Base-by-base conservation (phyloP, 2,113 vertebrate species). In the Baryphthengus martii region DNA sequence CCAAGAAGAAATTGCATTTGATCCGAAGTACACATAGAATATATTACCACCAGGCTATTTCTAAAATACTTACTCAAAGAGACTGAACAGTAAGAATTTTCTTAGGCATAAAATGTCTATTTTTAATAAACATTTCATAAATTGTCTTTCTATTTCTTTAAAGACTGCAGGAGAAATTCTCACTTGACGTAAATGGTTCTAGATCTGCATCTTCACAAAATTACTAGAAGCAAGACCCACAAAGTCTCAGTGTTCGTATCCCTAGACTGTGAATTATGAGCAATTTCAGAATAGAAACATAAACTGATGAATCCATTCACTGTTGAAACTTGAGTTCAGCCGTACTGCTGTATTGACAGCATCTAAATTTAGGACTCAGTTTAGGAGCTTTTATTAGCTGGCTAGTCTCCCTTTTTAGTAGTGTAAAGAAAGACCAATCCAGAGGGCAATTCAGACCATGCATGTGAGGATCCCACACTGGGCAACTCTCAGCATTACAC, bases 1-100 rank as follows among this genome's bases (percentile, higher is more conserved):
- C 88, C 73, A 76, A 90, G 76, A 92, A 94, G 88, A 93, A 93
- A 96, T 93, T 94, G 88, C 80, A 92, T 96, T 96, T 94, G 79
- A 94, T 95, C 95, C 73, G 80, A 90, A 81, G 66, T 90, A 90
- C 83, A 93, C 73, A 89, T 3, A 67, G 88, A 94, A 94, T 96
- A 96, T 73, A 96, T 95, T 95, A 93, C 66, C 40, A 87, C 11
- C 44, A 62, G 73, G 49, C 62, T 95, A 81, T 68, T 90, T 95
- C 75, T 28, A 90, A 96, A 95, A 91, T 84, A 89, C 71, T 58
- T 81, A 37, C 39, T 90, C 56, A 80, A 77, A 95, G 50, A 50
- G 49, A 93, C 25, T 72, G 76, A 90, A 87, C 25, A 87, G 73
- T 92, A 90, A 86, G 78, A 77, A 86, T 85, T 83, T 85, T 74